Conservation (phyloP, 2,888 invertebrate genomes). For the Rhagophthalmus giganteus region DNA sequence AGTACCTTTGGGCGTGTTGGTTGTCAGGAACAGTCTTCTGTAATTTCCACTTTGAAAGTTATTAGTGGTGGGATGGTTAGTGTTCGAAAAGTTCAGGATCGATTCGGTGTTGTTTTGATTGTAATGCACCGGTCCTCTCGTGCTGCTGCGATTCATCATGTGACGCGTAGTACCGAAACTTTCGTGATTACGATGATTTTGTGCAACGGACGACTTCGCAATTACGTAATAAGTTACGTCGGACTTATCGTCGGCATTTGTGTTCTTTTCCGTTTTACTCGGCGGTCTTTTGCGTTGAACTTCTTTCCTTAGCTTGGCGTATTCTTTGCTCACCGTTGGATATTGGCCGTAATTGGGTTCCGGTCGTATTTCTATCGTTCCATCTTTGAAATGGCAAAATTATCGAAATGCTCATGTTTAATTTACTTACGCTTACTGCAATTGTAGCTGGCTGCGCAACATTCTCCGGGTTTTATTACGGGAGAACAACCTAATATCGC, state of each 20-base stretch:
- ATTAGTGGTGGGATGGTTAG: slow-evolving; percentile 35
- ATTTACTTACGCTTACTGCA: slow-evolving; percentile 63
- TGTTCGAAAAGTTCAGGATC: slow-evolving; percentile 26
- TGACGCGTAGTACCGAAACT: slow-evolving; percentile 47
- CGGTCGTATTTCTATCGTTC: slow-evolving; percentile 59
- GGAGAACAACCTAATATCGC: slow-evolving; percentile 76
- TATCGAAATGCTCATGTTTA: background rate
- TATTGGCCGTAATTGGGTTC: slow-evolving; percentile 58
- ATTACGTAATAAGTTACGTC: slow-evolving; percentile 44
- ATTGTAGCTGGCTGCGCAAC: slow-evolving; percentile 83
- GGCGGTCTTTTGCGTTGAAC: slow-evolving; percentile 33
- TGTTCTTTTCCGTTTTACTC: background rate
- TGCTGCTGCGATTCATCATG: slow-evolving; percentile 39
- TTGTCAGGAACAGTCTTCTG: slow-evolving; percentile 33
- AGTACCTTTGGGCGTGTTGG: slow-evolving; percentile 16
- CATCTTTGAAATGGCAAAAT: slow-evolving; percentile 49
- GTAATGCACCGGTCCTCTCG: slow-evolving; percentile 38
- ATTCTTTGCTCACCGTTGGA: slow-evolving; percentile 59
- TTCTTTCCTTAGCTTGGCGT: slow-evolving; percentile 59
- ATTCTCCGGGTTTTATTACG: slow-evolving; percentile 74
- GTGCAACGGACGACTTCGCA: slow-evolving; percentile 41
- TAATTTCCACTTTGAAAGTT: slow-evolving; percentile 36
- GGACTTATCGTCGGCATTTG: no score
- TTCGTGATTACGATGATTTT: slow-evolving; percentile 38
- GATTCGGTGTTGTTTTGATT: slow-evolving; percentile 18